Conservation (phyloP, 2,888 invertebrate genomes). For the Stratiomys singularior region DNA sequence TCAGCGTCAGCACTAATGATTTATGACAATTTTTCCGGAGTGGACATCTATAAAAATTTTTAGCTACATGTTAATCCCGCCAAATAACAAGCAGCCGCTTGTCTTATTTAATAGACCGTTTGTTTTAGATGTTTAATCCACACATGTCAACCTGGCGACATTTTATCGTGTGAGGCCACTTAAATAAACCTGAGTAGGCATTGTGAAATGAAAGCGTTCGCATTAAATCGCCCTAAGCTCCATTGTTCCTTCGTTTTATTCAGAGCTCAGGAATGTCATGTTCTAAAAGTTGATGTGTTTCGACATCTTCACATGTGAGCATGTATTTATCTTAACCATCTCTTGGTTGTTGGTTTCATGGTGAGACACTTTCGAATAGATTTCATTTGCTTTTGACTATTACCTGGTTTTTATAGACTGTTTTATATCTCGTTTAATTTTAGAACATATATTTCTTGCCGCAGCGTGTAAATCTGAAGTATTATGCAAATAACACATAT, state of each 20-base stretch:
- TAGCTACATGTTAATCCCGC: constrained; percentile 26
- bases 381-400: neutral
- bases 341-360: neutral
- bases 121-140: constrained; percentile 39
- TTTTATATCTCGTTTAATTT: no score
- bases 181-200: constrained; percentile 15
- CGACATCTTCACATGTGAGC: constrained; percentile 1
- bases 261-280: constrained; percentile 30
- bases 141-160: constrained; percentile 40
- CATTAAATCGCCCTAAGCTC: neutral
- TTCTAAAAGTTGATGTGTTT: neutral
- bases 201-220: constrained; percentile 12
- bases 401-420: neutral
- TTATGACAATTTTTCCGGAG: constrained; percentile 20
- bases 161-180: constrained; percentile 25
- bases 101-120: constrained; percentile 42
- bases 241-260: constrained; percentile 19
- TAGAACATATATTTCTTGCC: no score
- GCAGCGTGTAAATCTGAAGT: no score
- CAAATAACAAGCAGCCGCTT: constrained; percentile 33
- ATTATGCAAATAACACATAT: no score
- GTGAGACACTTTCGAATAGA: neutral
- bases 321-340: neutral
- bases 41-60: constrained; percentile 17
- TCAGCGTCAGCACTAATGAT: constrained; percentile 12